Conservation (phyloP, 2,113 vertebrate genomes). For the Vireo altiloquus region DNA sequence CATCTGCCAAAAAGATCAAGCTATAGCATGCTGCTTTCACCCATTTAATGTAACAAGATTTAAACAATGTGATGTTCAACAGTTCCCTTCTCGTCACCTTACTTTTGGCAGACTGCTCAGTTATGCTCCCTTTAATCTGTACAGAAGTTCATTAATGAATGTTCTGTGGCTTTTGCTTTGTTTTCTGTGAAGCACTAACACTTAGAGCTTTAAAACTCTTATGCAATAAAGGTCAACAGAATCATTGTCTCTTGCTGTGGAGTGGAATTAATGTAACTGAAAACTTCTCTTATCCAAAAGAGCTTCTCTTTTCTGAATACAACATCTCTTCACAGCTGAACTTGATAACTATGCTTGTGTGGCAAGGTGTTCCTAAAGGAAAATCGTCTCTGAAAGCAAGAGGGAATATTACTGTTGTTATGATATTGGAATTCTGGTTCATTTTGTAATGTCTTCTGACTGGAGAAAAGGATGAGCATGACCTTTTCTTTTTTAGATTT, state of each 20-base stretch:
- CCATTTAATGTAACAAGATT: not conserved
- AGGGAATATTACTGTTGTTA: not conserved
- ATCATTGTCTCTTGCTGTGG: not conserved
- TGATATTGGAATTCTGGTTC: not conserved
- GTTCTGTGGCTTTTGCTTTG: not conserved
- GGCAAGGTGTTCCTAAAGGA: not conserved
- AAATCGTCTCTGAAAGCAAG: not conserved
- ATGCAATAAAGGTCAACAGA: not conserved
- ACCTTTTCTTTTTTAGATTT: not conserved
- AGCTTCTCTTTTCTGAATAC: not conserved
- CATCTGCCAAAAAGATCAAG: not conserved
- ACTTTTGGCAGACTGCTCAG: not conserved
- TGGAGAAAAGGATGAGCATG: not conserved
- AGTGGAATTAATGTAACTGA: not conserved
- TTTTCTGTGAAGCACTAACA: not conserved
- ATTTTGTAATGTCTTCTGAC: not conserved
- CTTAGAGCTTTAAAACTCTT: not conserved
- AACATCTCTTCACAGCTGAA: not conserved
- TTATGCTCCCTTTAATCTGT: not conserved
- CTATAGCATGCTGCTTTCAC: not conserved
- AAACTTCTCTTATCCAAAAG: not conserved
- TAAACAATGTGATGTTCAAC: not conserved
- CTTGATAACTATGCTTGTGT: not conserved
- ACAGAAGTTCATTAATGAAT: not conserved
- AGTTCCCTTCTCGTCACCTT: not conserved